Evolutionary conservation across 2,888 invertebrate genomes (phyloP).

Genomic region (Pterostichus madidus): DNA sequence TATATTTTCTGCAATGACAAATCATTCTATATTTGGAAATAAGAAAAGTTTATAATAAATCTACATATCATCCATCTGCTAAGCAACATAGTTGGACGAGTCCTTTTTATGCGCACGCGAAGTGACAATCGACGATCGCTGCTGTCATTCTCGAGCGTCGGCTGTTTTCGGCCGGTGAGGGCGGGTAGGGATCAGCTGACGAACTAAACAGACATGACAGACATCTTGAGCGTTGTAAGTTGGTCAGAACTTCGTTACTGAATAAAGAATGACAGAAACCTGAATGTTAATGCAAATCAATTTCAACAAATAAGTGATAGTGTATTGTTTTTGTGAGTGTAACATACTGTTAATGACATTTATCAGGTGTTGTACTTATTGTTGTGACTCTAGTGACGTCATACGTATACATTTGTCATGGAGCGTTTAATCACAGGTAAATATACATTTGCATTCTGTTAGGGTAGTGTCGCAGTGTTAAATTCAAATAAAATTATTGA

Average conservation of each 20-base stretch:
- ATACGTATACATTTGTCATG: slow-evolving; percentile 77
- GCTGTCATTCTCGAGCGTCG: slow-evolving; percentile 47
- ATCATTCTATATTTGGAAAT: slow-evolving; percentile 44
- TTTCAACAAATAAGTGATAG: slow-evolving; percentile 50
- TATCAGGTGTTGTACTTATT: slow-evolving; percentile 71
- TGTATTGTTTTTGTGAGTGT: slow-evolving; percentile 61
- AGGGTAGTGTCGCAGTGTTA: slow-evolving; percentile 33
- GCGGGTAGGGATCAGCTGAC: slow-evolving; percentile 76
- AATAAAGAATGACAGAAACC: slow-evolving; percentile 75
- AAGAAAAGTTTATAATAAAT: slow-evolving; percentile 43
- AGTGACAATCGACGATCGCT: slow-evolving; percentile 33
- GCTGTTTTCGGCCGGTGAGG: slow-evolving; percentile 68
- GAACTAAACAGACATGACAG: slow-evolving; percentile 75
- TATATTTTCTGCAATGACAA: slow-evolving; percentile 21
- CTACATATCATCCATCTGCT: slow-evolving; percentile 24
- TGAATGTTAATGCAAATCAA: slow-evolving; percentile 65
- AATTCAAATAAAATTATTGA: slow-evolving; percentile 40
- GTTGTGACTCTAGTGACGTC: slow-evolving; percentile 76
- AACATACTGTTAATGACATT: slow-evolving; percentile 62
- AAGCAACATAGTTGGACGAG: slow-evolving; percentile 15
- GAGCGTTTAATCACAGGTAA: slow-evolving; percentile 70
- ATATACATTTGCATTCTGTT: slow-evolving; percentile 57
- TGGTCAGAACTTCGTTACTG: slow-evolving; percentile 69
- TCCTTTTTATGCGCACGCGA: slow-evolving; percentile 35
- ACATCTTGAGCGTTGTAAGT: slow-evolving; percentile 75